Evolutionary conservation across 2,888 invertebrate species (phyloP).

Genomic region (Drosophila nr. perissopoda): DNA sequence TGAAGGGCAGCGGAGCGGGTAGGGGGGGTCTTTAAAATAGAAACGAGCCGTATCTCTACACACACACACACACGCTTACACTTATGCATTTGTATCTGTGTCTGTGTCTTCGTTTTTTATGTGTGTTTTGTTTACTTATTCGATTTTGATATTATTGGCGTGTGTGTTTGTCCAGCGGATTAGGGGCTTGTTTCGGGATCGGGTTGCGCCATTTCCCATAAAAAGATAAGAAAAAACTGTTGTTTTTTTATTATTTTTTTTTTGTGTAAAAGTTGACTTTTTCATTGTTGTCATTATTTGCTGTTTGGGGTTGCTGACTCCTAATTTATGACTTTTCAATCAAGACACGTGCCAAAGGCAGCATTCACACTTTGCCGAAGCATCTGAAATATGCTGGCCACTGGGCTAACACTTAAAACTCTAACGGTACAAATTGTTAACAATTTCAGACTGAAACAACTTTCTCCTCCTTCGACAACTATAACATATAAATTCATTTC

Average conservation of each 20-base stretch:
- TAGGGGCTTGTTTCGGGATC: conserved; percentile 37
- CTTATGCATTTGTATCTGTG: conserved; percentile 26
- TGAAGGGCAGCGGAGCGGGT: neutral
- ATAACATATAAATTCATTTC: too few relatives aligned
- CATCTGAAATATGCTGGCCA: conserved; percentile 7
- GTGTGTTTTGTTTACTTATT: conserved; percentile 69
- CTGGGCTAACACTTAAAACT: neutral
- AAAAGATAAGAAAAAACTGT: conserved; percentile 60
- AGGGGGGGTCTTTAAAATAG: conserved; percentile 40
- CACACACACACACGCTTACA: neutral
- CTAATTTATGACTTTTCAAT: conserved; percentile 48
- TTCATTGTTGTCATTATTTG: conserved; percentile 3
- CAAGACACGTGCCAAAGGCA: conserved; percentile 40
- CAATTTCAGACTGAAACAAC: neutral
- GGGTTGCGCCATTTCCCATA: conserved; percentile 48
- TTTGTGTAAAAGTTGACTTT: conserved; percentile 38
- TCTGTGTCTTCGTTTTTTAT: conserved; percentile 51
- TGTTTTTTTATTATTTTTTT: conserved; percentile 5
- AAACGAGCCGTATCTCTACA: conserved; percentile 37
- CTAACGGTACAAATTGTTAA: too few relatives aligned
- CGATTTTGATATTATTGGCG: conserved; percentile 75
- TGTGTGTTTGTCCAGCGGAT: conserved; percentile 62
- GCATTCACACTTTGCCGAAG: neutral
- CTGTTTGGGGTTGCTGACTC: conserved; percentile 24
- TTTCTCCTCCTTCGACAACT: too few relatives aligned